Percentiles rank a stretch among this genome's conserved stretches.
phyloP scores from a whole-genome alignment of 2,113 vertebrate genomes.

The Madoqua kirkii region DNA sequence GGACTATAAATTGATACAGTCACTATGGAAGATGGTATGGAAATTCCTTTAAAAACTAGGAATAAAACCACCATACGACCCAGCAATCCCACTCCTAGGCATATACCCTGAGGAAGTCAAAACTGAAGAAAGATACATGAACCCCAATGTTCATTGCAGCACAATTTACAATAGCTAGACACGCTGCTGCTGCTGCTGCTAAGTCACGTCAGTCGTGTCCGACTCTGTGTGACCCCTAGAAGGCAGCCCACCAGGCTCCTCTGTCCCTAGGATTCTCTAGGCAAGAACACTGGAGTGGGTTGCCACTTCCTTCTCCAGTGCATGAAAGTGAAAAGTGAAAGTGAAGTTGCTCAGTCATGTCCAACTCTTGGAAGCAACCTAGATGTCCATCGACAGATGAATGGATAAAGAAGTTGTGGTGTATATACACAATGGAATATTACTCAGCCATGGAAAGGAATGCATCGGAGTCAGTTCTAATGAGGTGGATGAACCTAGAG shows the following conservation, averaged over 20 bases:
- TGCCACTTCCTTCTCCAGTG: too few species aligned
- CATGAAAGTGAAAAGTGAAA: too few species aligned
- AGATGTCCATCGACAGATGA: not conserved
- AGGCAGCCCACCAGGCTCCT: too few species aligned
- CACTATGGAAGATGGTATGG: not conserved
- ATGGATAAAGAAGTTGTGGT: not conserved
- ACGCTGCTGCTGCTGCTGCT: too few species aligned
- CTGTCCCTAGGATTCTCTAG: too few species aligned
- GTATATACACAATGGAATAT: not conserved
- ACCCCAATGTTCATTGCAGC: not conserved
- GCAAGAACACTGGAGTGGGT: too few species aligned
- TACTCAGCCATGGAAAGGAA: not conserved
- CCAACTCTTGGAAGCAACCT: not conserved
- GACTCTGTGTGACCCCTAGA: too few species aligned
- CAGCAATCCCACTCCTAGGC: not conserved
- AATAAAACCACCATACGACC: not conserved
- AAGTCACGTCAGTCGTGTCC: too few species aligned
- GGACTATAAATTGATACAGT: not conserved
- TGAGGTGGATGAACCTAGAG: not conserved
- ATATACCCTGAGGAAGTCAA: not conserved
- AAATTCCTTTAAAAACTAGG: not conserved
- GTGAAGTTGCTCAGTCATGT: too few species aligned
- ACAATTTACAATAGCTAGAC: not conserved
- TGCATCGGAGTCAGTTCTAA: not conserved
- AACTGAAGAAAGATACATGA: not conserved